Base-by-base conservation (phyloP, 1,140 invertebrate species). In the Drosophila saltans region DNA sequence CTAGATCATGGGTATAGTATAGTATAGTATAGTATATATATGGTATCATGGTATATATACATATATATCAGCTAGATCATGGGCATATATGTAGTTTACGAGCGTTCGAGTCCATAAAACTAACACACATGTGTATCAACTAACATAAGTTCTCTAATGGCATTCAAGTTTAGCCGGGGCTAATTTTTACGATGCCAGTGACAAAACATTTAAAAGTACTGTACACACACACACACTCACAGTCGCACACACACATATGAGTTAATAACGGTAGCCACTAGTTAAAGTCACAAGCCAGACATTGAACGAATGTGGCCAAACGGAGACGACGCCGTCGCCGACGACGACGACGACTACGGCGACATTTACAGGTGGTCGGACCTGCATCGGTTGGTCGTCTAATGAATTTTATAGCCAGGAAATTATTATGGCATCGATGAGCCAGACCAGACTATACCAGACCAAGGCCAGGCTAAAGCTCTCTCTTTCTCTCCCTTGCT, bases 351-450 rank as follows among this genome's bases (percentile, higher is more conserved):
- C 10, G 52, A 5, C 56, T 67, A 48, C 63, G 64, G 66, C 64
- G 69, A 68, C 69, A 72, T 86, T 78, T 75, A 88, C 69, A 88
- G 83, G 80, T 89, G 82, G 82, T 86, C 65, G 75, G 66, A 70
- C 65, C 62, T 70, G 40, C 69, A 72, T 70, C 69, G 76, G 72
- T 66, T 65, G 76, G 72, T 66, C 67, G 70, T 90, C 85, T 90
- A 90, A 90, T 90, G 86, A 90, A 90, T 90, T 90, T 85, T 85
- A 90, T 85, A 90, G 85, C 79, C 85, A 90, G 85, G 86, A 90
- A 90, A 90, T 90, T 90, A 90, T 90, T 85, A 90, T 69, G 78
- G 78, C 83, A 83, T 88, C 83, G 82, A 86, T 82, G 82, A 69
- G 70, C 64, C 57, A 70, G 52, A 67, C 58, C 62, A 43, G 61